Evolutionary conservation across 92 coral and sea anemone genomes (phyloP), one percentile per base, ranked within the genome.

Genomic region (Chrysogorgia sp.): DNA sequence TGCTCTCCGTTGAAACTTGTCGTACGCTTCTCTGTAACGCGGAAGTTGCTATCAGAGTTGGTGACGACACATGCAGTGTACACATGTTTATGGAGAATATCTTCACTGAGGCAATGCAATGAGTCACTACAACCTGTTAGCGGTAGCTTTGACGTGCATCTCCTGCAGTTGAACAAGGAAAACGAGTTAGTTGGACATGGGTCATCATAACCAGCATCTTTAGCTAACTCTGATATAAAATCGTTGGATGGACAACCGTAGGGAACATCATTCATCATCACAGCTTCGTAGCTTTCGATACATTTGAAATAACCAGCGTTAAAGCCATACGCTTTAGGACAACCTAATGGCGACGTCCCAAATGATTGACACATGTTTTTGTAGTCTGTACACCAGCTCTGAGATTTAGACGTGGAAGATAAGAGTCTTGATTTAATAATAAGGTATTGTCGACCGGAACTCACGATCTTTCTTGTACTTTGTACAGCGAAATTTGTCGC

Each of bases 371-470:
- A 87, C 40, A 87, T 60, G 32, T 55, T 63, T 47, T 71, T 34
- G 62, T 87, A 87, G 24, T 87, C 90, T 15, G 55, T 25, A 56
- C 90, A 87, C 90, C 87, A 82, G 63, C 71, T 87, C 32, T 40
- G 31, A 14, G 75, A 55, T 68, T 82, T 78, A 0, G 90, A 82
- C 2, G 34, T 10, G 10, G n/a, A 19, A 17, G 68, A 31, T n/a
- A 85, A 72, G 0, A 87, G 8, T 59, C 83, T 83, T 7, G 87
- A 66, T 72, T 77, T 71, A 29, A 87, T 32, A 14, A 82, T 67
- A 3, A 83, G 81, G 43, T 82, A 87, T 60, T 78, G 71, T 2
- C 81, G 71, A 15, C 90, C 90, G 5, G 76, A 47, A 28, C 7
- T 47, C 19, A 24, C 20, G 6, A 40, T 29, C 13, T 28, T 69